Base-by-base conservation (phyloP, 2,113 vertebrate species). In the Salvator merianae region DNA sequence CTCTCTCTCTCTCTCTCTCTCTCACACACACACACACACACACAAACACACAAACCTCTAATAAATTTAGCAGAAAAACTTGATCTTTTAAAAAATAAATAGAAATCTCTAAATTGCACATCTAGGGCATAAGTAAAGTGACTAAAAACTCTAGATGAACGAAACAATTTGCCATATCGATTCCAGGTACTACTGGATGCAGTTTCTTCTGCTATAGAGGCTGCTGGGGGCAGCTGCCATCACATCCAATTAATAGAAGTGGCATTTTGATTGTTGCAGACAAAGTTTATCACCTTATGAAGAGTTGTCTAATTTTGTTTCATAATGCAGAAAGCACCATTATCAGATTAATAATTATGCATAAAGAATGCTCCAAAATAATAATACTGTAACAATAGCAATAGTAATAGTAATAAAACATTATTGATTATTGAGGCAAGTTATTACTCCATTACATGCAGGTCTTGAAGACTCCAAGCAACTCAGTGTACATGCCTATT, bases 141-240 rank as follows among this genome's bases (percentile, higher is more conserved):
- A 47, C 43, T 2, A 47, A 47, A n/a, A 20, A 71, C n/a, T 38
- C 26, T 34, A 47, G 43, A 47, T n/a, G 28, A 4, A 20, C 26
- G 4, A 47, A 14, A 70, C 38, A 34, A 1, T 50, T 72, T 32
- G 36, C 18, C 53, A 76, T 77, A 38, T 32, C 47, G 72, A 87
- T 81, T 59, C 59, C 13, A 2, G 3, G 30, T 32, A 22, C 47
- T 77, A 47, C 30, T 34, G 22, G 26, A 74, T 69, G 53, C 40
- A 74, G 81, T 55, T 70, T 28, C 53, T 26, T 77, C 82, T 38
- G 7, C n/a, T 76, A 53, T 28, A 77, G 38, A n/a, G 28, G 47
- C 32, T 40, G 20, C 14, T 32, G 10, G 10, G 16, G 10, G 68
- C 38, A 71, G 92, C 90, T 93, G 89, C 88, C 89, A 89, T 90